A percentile compares a stretch with the other conserved stretches of the same genome.
Conservation (phyloP, 2,888 invertebrate species). For the Lissocephala sabroskyi region DNA sequence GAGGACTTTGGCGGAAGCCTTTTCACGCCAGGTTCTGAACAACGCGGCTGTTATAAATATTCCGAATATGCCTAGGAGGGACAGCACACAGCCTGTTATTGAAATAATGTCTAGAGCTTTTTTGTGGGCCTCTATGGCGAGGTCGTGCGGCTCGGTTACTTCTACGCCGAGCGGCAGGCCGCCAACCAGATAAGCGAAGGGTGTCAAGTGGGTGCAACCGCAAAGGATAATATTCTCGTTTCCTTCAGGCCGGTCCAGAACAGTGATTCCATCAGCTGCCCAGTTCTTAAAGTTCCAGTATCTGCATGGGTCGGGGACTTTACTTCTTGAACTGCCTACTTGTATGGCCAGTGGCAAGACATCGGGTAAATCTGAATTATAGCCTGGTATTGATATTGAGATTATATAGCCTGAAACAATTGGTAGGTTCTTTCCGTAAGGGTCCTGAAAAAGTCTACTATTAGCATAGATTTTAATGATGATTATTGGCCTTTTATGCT, state of each 20-base stretch:
- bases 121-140: constrained; percentile 64
- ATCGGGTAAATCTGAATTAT: constrained; percentile 74
- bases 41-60: constrained; percentile 76
- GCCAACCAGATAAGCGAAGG: constrained; percentile 75
- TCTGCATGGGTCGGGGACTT: constrained; percentile 68
- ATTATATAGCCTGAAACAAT: constrained; percentile 73
- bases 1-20: constrained; percentile 78
- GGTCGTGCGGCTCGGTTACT: constrained; percentile 22
- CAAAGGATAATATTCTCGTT: constrained; percentile 71
- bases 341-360: constrained; percentile 74
- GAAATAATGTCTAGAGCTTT: constrained; percentile 76
- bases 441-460: constrained; percentile 75
- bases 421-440: constrained; percentile 56
- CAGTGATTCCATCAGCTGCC: constrained; percentile 75
- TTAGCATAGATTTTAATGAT: constrained; percentile 75
- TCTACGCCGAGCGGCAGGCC: constrained; percentile 37
- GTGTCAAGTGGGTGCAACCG: constrained; percentile 76
- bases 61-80: constrained; percentile 75
- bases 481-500: constrained; percentile 66
- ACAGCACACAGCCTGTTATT: constrained; percentile 75
- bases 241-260: constrained; percentile 61
- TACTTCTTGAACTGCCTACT: no score
- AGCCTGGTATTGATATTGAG: constrained; percentile 77
- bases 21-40: constrained; percentile 77
- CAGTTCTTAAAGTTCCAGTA: constrained; percentile 78